Evolutionary conservation across 2,113 vertebrate species (phyloP).

Genomic region (Ibidorhyncha struthersii): DNA sequence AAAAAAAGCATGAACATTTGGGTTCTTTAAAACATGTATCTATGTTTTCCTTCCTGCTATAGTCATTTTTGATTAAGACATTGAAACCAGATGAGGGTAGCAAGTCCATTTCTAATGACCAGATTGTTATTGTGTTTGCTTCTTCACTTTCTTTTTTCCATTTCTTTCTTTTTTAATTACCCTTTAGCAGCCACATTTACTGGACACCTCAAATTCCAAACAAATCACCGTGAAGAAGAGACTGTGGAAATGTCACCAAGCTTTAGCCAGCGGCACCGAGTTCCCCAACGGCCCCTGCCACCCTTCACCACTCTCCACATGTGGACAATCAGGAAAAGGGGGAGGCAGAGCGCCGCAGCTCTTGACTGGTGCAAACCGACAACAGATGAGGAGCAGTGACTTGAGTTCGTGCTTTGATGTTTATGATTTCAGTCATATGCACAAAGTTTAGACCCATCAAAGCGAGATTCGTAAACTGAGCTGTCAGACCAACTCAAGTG

Average conservation of each 20-base stretch:
- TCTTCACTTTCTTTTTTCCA: not conserved
- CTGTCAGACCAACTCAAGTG: slow-evolving; percentile 64
- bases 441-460: slow-evolving; percentile 59
- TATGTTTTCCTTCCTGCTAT: not conserved
- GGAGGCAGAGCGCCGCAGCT: not conserved
- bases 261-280: not conserved
- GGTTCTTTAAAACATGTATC: not conserved
- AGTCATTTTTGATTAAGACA: not conserved
- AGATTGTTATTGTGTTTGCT: not conserved
- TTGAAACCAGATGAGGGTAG: not conserved
- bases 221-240: not conserved
- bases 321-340: not conserved
- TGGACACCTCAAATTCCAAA: not conserved
- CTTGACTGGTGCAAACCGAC: not conserved
- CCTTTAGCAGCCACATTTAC: not conserved
- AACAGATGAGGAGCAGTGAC: slow-evolving; percentile 19
- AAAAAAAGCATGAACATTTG: not conserved
- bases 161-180: not conserved
- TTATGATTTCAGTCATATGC: slow-evolving; percentile 57
- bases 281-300: rapidly evolving
- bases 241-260: slow-evolving; percentile 6
- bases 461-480: not conserved
- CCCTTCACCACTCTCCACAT: not conserved
- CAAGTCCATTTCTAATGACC: not conserved
- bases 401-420: slow-evolving; percentile 23